Percentiles rank a stretch among this genome's conserved stretches.
Evolutionary conservation across 2,797 vertebrate species (phyloP).

Genomic region (Threskiornis aethiopicus): DNA sequence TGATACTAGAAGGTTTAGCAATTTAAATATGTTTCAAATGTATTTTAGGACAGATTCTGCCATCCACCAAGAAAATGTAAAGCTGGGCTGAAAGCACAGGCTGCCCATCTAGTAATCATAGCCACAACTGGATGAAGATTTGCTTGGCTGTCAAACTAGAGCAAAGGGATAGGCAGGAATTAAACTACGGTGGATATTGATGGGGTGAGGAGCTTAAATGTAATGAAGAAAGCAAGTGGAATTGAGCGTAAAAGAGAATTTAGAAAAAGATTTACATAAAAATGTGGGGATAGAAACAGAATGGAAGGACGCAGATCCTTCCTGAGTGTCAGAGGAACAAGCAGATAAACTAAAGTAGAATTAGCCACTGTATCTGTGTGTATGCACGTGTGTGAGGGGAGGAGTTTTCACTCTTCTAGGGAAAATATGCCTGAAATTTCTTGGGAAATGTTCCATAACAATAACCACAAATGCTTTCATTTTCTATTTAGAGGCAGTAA

Average conservation of each 20-base stretch:
- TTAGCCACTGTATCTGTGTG: background rate
- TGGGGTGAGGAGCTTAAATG: background rate
- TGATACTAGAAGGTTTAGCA: background rate
- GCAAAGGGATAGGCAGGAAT: background rate
- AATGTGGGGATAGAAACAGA: background rate
- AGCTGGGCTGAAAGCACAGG: background rate
- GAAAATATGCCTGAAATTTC: background rate
- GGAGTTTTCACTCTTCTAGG: background rate
- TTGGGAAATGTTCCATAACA: background rate
- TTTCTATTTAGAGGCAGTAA: background rate
- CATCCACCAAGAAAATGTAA: background rate
- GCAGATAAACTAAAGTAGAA: background rate
- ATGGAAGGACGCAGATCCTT: background rate
- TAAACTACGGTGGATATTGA: background rate
- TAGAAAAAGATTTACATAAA: background rate
- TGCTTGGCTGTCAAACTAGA: background rate
- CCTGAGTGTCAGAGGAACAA: background rate
- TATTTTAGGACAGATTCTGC: background rate
- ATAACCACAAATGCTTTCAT: background rate
- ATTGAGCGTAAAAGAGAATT: background rate
- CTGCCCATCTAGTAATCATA: background rate
- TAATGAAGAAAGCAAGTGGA: background rate
- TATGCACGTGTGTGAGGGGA: rapidly evolving
- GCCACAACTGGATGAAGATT: background rate
- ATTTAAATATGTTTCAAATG: background rate